A percentile compares a stretch with the other conserved stretches of the same genome.
These are phyloP conservation scores for Caenorhabditis inopinata DNA, from an alignment of 1,140 invertebrate species.

Conservation along the genomic window DNA sequence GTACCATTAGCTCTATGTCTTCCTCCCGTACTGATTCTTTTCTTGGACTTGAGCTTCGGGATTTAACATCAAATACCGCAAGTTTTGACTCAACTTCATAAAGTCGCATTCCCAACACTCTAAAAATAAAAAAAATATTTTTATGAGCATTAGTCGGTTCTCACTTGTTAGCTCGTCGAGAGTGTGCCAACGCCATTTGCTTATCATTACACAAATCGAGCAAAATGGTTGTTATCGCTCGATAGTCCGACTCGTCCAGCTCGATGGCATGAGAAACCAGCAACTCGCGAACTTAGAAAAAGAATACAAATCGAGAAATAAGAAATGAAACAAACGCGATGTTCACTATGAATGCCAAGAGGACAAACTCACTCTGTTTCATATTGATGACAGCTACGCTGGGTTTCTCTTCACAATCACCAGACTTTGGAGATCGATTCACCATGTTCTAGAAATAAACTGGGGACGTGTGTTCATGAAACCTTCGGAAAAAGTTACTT, in stretches of 20 bases:
- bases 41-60: slow-evolving; percentile 24
- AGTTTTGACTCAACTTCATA: slow-evolving; percentile 33
- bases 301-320: background rate
- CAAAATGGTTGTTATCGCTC: slow-evolving; percentile 44
- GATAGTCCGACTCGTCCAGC: slow-evolving; percentile 38
- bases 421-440: slow-evolving; percentile 8
- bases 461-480: background rate
- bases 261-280: slow-evolving; percentile 42
- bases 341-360: too few relatives aligned
- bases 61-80: slow-evolving; percentile 18
- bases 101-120: slow-evolving; percentile 22
- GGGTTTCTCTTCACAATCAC: background rate
- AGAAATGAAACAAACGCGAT: too few relatives aligned
- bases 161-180: slow-evolving; percentile 43
- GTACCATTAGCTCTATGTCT: background rate
- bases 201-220: slow-evolving; percentile 48
- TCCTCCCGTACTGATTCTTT: background rate
- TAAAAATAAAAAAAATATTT: background rate
- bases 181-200: slow-evolving; percentile 45
- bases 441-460: background rate
- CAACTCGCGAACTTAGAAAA: slow-evolving; percentile 41
- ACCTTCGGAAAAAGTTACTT: slow-evolving; percentile 18
- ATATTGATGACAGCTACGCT: slow-evolving; percentile 46
- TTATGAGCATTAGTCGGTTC: background rate
- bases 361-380: slow-evolving; percentile 36